Conservation (phyloP, 2,797 vertebrate genomes). For the Melanotaenia pygmaea region DNA sequence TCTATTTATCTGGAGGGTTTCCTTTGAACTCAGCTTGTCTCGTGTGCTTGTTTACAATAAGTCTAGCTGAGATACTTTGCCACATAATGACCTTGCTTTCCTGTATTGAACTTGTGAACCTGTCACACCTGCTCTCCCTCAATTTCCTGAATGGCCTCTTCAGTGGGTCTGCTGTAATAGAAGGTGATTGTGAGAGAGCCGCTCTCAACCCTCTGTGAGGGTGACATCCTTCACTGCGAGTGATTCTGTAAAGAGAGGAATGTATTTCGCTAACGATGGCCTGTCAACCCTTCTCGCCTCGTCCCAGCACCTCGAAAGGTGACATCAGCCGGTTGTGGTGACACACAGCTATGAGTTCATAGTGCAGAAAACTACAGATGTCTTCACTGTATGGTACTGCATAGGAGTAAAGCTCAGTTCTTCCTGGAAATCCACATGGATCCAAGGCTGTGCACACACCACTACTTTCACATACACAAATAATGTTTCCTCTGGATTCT, state of each 20-base stretch:
- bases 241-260: conserved; percentile 45
- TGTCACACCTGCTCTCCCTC: conserved; percentile 58
- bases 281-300: conserved; percentile 55
- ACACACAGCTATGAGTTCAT: conserved; percentile 43
- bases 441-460: neutral
- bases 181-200: conserved; percentile 66
- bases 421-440: neutral
- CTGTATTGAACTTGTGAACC: conserved; percentile 68
- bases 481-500: neutral
- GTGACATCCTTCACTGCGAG: conserved; percentile 65
- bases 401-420: conserved; percentile 35
- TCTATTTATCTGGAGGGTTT: conserved; percentile 18
- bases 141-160: conserved; percentile 62
- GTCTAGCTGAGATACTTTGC: conserved; percentile 33
- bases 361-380: conserved; percentile 20
- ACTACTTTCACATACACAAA: neutral
- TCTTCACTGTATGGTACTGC: conserved; percentile 12
- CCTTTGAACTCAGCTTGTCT: conserved; percentile 25
- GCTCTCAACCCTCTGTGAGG: conserved; percentile 50
- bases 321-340: conserved; percentile 53
- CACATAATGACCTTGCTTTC: conserved; percentile 47
- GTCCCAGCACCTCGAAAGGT: conserved; percentile 34
- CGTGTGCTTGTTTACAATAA: conserved; percentile 11
- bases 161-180: conserved; percentile 48
- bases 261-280: conserved; percentile 63